Conservation (phyloP, 30 jellyfish, hydroid and myxozoan genomes). For the Euphysa ruthae region DNA sequence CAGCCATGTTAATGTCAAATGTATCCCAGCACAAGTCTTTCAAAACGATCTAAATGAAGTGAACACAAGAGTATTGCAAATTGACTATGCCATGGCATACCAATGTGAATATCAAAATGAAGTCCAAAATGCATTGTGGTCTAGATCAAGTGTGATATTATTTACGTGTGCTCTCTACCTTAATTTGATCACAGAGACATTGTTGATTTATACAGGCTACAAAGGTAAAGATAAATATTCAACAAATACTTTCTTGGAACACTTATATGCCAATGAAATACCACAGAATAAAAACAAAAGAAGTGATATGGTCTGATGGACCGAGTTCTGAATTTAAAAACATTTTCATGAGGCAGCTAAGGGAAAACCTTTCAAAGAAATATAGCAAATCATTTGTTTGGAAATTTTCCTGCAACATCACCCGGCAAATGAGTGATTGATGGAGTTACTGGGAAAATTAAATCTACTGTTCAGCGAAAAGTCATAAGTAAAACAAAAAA, state of each 20-base stretch:
- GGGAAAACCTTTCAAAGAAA: too few relatives aligned
- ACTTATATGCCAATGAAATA: too few relatives aligned
- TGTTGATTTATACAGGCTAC: constrained; percentile 10
- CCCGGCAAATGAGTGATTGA: too few relatives aligned
- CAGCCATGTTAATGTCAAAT: constrained; percentile 8
- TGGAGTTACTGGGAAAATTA: too few relatives aligned
- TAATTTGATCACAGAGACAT: constrained; percentile 2
- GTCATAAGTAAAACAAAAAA: too few relatives aligned
- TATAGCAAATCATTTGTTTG: too few relatives aligned
- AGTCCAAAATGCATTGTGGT: constrained; percentile 36
- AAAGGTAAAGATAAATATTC: constrained; percentile 21
- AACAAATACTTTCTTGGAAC: constrained; percentile 7
- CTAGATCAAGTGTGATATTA: constrained; percentile 10
- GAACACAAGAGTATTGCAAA: constrained; percentile 24
- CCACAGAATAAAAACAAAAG: too few relatives aligned
- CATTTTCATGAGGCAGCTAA: constrained; percentile 7
- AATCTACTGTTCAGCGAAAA: too few relatives aligned
- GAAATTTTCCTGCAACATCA: too few relatives aligned
- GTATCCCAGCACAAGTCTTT: constrained; percentile 13
- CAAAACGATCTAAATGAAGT: constrained; percentile 14
- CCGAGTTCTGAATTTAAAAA: constrained; percentile 31
- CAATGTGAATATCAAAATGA: constrained; percentile 38
- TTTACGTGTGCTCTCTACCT: constrained; percentile 2
- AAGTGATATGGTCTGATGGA: constrained; percentile 42
- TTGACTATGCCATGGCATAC: constrained; percentile 33